Evolutionary conservation across 2,888 invertebrate species (phyloP), one percentile per base, ranked within the genome.

Genomic region (Urechis unicinctus): DNA sequence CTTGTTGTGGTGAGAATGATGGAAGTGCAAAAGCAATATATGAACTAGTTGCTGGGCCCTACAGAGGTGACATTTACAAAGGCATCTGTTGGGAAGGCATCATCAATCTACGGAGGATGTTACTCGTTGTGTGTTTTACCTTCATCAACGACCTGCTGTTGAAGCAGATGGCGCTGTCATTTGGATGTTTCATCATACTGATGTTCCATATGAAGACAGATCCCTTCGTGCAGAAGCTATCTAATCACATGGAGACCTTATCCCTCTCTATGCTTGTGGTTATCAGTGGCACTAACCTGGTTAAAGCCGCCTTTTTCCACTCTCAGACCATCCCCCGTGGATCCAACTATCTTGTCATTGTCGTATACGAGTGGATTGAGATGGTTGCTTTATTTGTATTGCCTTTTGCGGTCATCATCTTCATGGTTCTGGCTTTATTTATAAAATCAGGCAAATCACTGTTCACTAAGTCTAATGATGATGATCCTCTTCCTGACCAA

Each of bases 301-400:
- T 61, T 2, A 59, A 57, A 22, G 59, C 57, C 2, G 52, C 45
- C 13, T 57, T 52, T 17, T 47, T 25, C 24, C 9, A 45, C 24
- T 21, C 47, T 5, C 45, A 47, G 25, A 47, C 52, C 3, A n/a
- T 51, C 6, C 55, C 55, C 1, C 28, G 42, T 1, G 57, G 55
- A 6, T 30, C 47, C 2, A 45, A 28, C 22, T 61, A 55, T 46
- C 9, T 42, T 6, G 46, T 61, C 26, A 36, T 59, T 22, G 24
- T 46, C 2, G 43, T 54, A 2, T 57, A 51, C 41, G 61, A 61
- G 30, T 61, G 61, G 61, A 3, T 61, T 5, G 61, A 61, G 31
- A 48, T 48, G 24, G 21, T 49, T 0, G n/a, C n/a, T n/a, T n/a
- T n/a, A n/a, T n/a, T n/a, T n/a, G n/a, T n/a, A n/a, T n/a, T n/a